Base-by-base conservation (phyloP, 2,888 invertebrate species). In the Drosophila gaucha region DNA sequence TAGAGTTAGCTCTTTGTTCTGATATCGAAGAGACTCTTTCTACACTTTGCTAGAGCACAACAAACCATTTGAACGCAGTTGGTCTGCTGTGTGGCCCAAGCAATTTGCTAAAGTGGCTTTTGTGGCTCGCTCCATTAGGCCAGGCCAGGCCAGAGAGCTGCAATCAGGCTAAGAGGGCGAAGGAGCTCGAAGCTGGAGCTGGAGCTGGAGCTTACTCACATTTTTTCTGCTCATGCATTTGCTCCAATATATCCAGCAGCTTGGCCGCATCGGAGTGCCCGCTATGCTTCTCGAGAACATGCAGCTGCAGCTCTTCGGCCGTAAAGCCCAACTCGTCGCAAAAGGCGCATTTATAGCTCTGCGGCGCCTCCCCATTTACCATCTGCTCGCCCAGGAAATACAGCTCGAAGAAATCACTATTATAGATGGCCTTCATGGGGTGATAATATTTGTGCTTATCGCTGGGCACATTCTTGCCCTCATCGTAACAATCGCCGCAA, bases 71-170 rank as follows among this genome's bases (percentile, higher is more conserved):
- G n/a, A 10, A 10, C 31, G n/a, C 46, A 33, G 31, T 47, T 14
- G 43, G 28, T 30, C 41, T 22, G 31, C n/a, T 8, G 28, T 30
- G 33, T 39, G 55, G 18, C n/a, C 14, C 31, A 35, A 55, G 67
- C 76, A 83, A 83, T 84, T 80, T 84, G 35, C 43, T 58, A 62
- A 84, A 83, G 82, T 84, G 85, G 67, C 38, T 39, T 39, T 51
- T 31, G 39, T 22, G 9, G 20, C 16, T 30, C 33, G 26, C 38
- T 33, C 62, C 49, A 68, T 57, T 57, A 62, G 22, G 22, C 41
- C n/a, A n/a, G n/a, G n/a, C n/a, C n/a, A n/a, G n/a, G n/a, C n/a
- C n/a, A 6, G 6, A 6, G 1, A 36, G 18, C 46, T 16, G 30
- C 43, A 46, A 54, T 67, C 60, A 46, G 60, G 22, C 49, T 47